Evolutionary conservation across 2,797 vertebrate genomes (phyloP), one percentile per base, ranked within the genome.

Genomic region (Melanotaenia parkinsoni): DNA sequence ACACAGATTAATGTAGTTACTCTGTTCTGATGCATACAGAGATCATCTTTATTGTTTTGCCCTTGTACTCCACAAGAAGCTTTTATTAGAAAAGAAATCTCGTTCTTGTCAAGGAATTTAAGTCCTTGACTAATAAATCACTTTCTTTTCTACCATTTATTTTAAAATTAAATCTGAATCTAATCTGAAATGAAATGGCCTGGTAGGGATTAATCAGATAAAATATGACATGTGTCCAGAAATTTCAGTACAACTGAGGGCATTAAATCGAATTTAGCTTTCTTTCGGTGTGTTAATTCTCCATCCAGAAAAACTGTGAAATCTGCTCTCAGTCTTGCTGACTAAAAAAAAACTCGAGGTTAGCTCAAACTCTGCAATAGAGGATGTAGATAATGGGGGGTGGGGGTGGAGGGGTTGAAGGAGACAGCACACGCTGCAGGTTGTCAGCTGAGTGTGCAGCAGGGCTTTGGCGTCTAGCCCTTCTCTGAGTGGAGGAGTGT

Each of bases 361-460:
- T 6, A 10, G 33, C 61, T 73, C 68, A 72, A 61, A 70, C 50
- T 74, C 45, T 58, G 51, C 28, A 45, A 62, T 4, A 47, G 66
- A 63, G 59, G 64, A 13, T 67, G 79, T n/a, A 53, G 62, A 56
- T 28, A 68, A 62, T 59, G 63, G 72, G 72, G 51, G 28, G 28
- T 30, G 62, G 71, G 57, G 64, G 24, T 1, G 54, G 56, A 1
- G 57, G 56, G 64, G 67, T 53, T 53, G 65, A 40, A 11, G 24
- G 22, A 80, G 59, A 80, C 76, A 79, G 82, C 71, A 79, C 71
- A 83, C 73, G 40, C 71, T 38, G 60, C 74, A 63, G 70, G 76
- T 71, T 86, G 80, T 90, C 86, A 90, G 87, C 86, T 88, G 82
- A 86, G 88, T 67, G 61, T 75, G 83, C 77, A 84, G 74, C 59